Percentiles rank a stretch among this genome's conserved stretches.
Conservation (phyloP, 2,888 invertebrate genomes). For the Pandemis heparana region DNA sequence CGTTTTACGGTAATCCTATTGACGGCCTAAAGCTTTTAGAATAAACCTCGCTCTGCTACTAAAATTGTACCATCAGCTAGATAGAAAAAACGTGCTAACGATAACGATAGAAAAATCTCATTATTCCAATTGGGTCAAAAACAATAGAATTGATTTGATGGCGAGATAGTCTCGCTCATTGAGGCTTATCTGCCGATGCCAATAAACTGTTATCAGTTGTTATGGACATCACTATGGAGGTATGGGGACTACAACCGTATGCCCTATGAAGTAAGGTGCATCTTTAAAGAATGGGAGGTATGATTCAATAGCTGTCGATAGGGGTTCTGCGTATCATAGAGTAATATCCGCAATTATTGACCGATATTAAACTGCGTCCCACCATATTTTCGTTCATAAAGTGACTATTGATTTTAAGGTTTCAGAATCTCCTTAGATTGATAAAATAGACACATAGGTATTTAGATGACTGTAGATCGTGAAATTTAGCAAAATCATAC, state of each 20-base stretch:
- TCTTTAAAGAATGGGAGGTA: neutral
- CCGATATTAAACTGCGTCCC: neutral
- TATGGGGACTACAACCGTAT: constrained; percentile 8
- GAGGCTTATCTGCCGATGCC: constrained; percentile 22
- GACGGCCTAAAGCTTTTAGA: neutral
- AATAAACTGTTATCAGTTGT: constrained; percentile 26
- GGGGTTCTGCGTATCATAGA: constrained; percentile 1
- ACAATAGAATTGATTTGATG: constrained; percentile 35
- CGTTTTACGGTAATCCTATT: no score
- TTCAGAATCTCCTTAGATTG: no score
- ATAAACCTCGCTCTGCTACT: neutral
- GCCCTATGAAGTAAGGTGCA: neutral
- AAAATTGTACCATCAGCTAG: neutral
- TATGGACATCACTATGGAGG: neutral
- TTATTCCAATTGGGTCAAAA: constrained; percentile 24
- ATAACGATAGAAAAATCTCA: constrained; percentile 21
- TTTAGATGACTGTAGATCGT: no score
- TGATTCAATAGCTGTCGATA: neutral
- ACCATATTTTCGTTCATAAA: neutral
- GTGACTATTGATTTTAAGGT: neutral
- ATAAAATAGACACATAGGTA: no score
- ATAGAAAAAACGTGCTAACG: neutral
- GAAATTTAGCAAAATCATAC: no score
- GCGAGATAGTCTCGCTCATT: constrained; percentile 20
- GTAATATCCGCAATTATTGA: constrained; percentile 9